These are phyloP conservation scores for Camelus bactrianus DNA, from an alignment of 2,113 vertebrate genomes.

Conservation along the genomic window DNA sequence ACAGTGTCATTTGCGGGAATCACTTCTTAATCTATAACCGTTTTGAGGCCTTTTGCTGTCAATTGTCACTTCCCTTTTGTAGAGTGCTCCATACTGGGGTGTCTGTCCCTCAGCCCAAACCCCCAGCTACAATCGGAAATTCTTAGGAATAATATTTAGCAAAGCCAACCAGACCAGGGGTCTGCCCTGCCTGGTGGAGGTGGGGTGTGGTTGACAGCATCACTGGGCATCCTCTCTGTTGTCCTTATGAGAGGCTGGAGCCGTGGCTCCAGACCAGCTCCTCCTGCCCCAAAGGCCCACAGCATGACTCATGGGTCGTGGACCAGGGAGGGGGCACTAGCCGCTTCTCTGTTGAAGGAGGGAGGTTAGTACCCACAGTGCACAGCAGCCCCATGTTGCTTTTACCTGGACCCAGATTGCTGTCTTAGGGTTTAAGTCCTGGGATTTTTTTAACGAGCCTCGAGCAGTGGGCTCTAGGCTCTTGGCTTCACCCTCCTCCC, in stretches of 20 bases:
- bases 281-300: no score
- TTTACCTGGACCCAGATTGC: not conserved
- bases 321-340: accelerated
- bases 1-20: not conserved
- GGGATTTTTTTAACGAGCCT: not conserved
- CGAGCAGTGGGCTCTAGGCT: accelerated
- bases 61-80: not conserved
- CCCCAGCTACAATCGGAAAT: not conserved
- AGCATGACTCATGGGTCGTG: accelerated
- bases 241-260: not conserved
- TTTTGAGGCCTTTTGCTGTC: not conserved
- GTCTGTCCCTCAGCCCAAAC: not conserved
- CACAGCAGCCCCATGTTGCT: not conserved
- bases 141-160: not conserved
- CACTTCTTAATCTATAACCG: accelerated
- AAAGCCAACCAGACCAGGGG: accelerated
- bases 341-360: not conserved
- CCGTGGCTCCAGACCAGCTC: not conserved
- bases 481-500: not conserved
- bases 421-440: not conserved
- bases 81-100: no score
- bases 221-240: not conserved
- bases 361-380: not conserved
- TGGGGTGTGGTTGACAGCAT: not conserved
- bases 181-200: not conserved